Evolutionary conservation across 37 sponge, comb jelly and placozoan genomes (phyloP).

Genomic region (Oopsacas minuta): DNA sequence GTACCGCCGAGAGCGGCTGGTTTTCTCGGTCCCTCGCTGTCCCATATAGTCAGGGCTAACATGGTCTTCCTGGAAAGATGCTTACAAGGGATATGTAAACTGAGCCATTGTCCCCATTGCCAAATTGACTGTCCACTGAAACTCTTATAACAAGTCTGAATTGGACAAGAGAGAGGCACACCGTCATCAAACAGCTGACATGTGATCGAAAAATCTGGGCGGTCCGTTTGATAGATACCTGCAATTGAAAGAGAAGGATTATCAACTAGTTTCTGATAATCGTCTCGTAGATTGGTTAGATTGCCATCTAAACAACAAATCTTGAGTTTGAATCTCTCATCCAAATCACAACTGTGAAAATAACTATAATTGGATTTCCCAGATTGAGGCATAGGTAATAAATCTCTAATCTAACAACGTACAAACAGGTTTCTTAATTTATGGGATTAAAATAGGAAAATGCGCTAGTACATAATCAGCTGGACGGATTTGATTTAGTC

Average conservation of each 20-base stretch:
- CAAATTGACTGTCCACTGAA: slow-evolving; percentile 79
- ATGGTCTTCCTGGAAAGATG: slow-evolving; percentile 63
- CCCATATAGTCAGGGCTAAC: slow-evolving; percentile 55
- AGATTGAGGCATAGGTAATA: background rate
- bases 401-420: background rate
- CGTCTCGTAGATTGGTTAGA: background rate
- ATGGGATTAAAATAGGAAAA: too few species aligned
- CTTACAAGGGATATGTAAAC: slow-evolving; percentile 57
- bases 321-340: background rate
- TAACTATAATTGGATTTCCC: background rate
- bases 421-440: too few species aligned
- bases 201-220: slow-evolving; percentile 74
- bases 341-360: background rate
- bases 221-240: slow-evolving; percentile 20
- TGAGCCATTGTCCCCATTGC: slow-evolving; percentile 86
- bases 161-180: slow-evolving; percentile 56
- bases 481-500: too few species aligned
- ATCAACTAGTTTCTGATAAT: background rate
- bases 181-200: slow-evolving; percentile 70
- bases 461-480: too few species aligned
- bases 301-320: background rate
- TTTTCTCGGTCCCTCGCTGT: slow-evolving; percentile 43
- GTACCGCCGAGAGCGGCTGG: slow-evolving; percentile 52
- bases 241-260: slow-evolving; percentile 7
- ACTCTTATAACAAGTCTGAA: slow-evolving; percentile 79